Base-by-base conservation (phyloP, 1,140 invertebrate genomes). In the Drosophila serrata region DNA sequence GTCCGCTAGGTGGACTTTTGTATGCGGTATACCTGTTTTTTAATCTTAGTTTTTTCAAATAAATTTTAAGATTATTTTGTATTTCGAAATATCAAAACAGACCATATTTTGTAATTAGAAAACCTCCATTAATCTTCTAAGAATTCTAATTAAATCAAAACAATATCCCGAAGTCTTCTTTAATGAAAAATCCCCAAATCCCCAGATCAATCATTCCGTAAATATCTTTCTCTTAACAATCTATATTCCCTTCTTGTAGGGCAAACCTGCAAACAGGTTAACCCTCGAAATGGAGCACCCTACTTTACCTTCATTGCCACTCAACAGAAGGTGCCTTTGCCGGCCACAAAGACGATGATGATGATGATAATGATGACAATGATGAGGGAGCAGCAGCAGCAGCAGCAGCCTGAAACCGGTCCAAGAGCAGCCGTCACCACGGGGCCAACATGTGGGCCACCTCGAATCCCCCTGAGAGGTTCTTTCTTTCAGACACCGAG, bases 271-370 rank as follows among this genome's bases (percentile, higher is more conserved):
- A 87, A 88, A 90, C 85, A 88, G 84, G 84, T 90, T 90, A 78
- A 33, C 49, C 81, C 68, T 68, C 62, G 81, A 88, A 90, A 88
- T 88, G 84, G 84, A 88, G 76, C 80, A 88, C 85, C 84, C 85
- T 88, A 90, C 85, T 81, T 90, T 78, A 63, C 58, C 80, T 81
- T 90, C 82, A 87, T 79, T 86, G 82, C 82, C 79, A 87, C 79
- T 75, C 73, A 88, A 60, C 72, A 75, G 79, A 69, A 77, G 70
- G 64, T 79, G 75, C 82, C 58, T 81, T 8, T 29, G 15, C 39
- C 31, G 8, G 60, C 48, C 48, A 24, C 22, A 11, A 55, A 51
- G 73, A 43, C 24, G 57, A 48, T 59, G 62, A 43, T 42, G 35
- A 58, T 43, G 53, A 48, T 24, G 37, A 43, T 46, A 37, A 42